A percentile compares a stretch with the other conserved stretches of the same genome.
These are phyloP conservation scores for Parelbella ahira DNA, from an alignment of 2,888 invertebrate species.

Conservation along the genomic window DNA sequence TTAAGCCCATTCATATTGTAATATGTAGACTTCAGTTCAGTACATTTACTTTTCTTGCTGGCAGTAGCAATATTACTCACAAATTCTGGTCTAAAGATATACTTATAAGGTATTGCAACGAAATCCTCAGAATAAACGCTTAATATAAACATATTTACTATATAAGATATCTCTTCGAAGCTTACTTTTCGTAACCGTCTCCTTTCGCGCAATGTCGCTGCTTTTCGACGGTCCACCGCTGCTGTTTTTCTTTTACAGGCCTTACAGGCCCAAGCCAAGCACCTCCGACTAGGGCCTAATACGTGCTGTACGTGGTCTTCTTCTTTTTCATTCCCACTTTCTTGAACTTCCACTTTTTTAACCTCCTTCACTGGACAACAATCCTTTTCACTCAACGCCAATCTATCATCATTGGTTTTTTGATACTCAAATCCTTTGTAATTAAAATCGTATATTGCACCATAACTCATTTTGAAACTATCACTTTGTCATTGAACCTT, in stretches of 20 bases:
- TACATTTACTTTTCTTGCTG: too few relatives aligned
- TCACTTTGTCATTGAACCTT: slow-evolving; percentile 26
- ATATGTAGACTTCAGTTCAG: too few relatives aligned
- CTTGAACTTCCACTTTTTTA: slow-evolving; percentile 48
- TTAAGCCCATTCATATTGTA: too few relatives aligned
- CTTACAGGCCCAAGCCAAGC: slow-evolving; percentile 98
- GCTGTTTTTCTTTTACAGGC: slow-evolving; percentile 98
- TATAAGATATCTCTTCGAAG: too few relatives aligned
- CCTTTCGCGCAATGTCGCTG: slow-evolving; percentile 97
- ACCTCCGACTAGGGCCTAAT: slow-evolving; percentile 84
- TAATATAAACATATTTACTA: too few relatives aligned
- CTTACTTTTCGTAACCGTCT: slow-evolving; percentile 94
- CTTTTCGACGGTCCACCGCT: slow-evolving; percentile 96
- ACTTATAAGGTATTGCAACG: too few relatives aligned
- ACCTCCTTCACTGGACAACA: slow-evolving; percentile 49
- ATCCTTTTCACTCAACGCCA: slow-evolving; percentile 27
- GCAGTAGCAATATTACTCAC: too few relatives aligned
- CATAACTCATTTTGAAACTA: slow-evolving; percentile 53
- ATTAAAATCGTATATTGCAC: slow-evolving; percentile 45
- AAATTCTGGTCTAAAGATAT: too few relatives aligned
- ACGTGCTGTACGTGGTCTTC: slow-evolving; percentile 73
- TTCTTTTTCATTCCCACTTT: slow-evolving; percentile 40
- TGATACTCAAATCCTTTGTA: slow-evolving; percentile 47
- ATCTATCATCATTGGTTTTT: slow-evolving; percentile 39
- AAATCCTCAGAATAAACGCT: too few relatives aligned